Percentiles rank a stretch among this genome's conserved stretches.
Evolutionary conservation across 1,140 invertebrate genomes (phyloP).

Genomic region (Penaeus chinensis): DNA sequence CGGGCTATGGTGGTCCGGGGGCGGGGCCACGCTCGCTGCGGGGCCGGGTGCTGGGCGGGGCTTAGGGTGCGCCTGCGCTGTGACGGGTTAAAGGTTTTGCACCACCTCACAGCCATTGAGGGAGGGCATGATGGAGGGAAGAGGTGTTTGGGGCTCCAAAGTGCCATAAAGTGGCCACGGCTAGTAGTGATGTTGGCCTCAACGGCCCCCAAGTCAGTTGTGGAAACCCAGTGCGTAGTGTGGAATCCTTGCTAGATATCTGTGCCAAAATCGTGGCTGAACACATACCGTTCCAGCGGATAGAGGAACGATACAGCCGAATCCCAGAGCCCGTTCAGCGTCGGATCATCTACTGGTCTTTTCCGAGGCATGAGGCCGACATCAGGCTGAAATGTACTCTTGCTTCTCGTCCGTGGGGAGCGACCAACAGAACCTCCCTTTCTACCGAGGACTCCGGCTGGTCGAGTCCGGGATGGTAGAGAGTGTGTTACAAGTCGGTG

Average conservation of each 20-base stretch:
- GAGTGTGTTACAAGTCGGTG: conserved; percentile 89
- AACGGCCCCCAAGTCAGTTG: conserved; percentile 63
- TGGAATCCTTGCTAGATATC: conserved; percentile 80
- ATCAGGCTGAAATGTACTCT: conserved; percentile 92
- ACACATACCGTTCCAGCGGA: conserved; percentile 85
- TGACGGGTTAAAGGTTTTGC: conserved; percentile 50
- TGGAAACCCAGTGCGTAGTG: conserved; percentile 65
- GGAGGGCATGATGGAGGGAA: conserved; percentile 63
- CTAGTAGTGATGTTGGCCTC: conserved; percentile 68
- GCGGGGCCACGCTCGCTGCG: conserved; percentile 48
- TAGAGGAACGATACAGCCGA: conserved; percentile 86
- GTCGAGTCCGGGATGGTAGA: conserved; percentile 83
- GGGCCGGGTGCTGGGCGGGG: conserved; percentile 46
- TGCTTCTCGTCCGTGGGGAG: conserved; percentile 75
- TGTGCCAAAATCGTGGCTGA: conserved; percentile 85
- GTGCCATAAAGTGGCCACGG: conserved; percentile 70
- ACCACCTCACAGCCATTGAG: conserved; percentile 51
- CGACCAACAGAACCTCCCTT: conserved; percentile 83
- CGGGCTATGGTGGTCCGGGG: conserved; percentile 33
- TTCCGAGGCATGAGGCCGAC: conserved; percentile 85
- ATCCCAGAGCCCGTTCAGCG: conserved; percentile 89
- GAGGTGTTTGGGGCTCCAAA: conserved; percentile 65
- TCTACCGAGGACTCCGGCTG: conserved; percentile 85
- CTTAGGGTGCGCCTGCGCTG: conserved; percentile 34
- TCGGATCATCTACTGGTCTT: conserved; percentile 88